Percentiles rank a stretch among this genome's conserved stretches.
Evolutionary conservation across 35 echinoderm and acorn worm species (phyloP).

Genomic region (Ptychodera flava): DNA sequence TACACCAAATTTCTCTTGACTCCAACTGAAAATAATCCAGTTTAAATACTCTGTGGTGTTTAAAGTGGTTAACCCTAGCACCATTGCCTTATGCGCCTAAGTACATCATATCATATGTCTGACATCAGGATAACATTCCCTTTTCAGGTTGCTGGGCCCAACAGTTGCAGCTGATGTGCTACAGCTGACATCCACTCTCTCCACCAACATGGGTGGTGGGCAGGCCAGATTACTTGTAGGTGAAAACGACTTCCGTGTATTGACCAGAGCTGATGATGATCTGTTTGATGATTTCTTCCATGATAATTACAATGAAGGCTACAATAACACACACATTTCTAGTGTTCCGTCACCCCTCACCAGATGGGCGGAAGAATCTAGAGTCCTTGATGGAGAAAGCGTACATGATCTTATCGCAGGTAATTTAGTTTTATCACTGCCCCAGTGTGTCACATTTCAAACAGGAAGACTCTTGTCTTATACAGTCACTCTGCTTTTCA

Average conservation of each 20-base stretch:
- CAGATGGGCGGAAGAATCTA: constrained; percentile 93
- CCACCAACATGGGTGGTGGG: constrained; percentile 36
- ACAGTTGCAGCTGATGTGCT: constrained; percentile 71
- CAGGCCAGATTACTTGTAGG: constrained; percentile 75
- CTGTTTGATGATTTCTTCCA: constrained; percentile 62
- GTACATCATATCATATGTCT: no score
- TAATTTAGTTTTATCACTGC: constrained; percentile 15
- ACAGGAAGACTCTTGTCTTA: no score
- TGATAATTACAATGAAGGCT: constrained; percentile 49
- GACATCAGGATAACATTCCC: no score
- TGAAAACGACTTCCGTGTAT: not conserved
- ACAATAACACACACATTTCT: constrained; percentile 43
- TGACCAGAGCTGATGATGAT: constrained; percentile 21
- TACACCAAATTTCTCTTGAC: no score
- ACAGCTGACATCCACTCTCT: constrained; percentile 49
- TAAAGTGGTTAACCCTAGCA: no score
- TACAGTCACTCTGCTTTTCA: no score
- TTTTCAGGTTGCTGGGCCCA: constrained; percentile 84
- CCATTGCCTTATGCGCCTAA: no score
- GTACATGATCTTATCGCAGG: constrained; percentile 89
- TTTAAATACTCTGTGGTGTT: no score
- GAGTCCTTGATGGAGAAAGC: constrained; percentile 84
- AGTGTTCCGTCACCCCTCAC: constrained; percentile 69
- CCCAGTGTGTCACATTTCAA: no score
- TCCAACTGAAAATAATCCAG: no score